Conservation (phyloP, 2,888 invertebrate genomes). For the Meliscaeva auricollis region DNA sequence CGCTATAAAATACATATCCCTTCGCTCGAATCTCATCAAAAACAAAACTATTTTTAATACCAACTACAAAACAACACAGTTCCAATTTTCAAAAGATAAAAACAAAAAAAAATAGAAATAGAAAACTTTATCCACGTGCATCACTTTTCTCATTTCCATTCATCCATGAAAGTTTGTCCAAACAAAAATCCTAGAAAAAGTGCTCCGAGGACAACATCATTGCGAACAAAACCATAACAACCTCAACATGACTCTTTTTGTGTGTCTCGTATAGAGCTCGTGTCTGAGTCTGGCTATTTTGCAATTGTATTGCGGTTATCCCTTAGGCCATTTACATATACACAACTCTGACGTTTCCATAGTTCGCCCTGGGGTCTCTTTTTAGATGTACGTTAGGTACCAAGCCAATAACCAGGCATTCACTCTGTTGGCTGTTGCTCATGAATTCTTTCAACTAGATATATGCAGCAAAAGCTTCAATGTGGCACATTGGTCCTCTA, state of each 20-base stretch:
- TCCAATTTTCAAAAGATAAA: slow-evolving; percentile 7
- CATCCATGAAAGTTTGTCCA: slow-evolving; percentile 51
- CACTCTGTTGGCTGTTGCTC: slow-evolving; percentile 17
- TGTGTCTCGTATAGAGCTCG: slow-evolving; percentile 66
- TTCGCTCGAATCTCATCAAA: slow-evolving; percentile 5
- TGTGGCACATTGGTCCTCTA: slow-evolving; percentile 6
- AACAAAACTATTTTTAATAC: slow-evolving; percentile 32
- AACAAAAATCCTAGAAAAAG: slow-evolving; percentile 29
- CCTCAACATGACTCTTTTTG: slow-evolving; percentile 64
- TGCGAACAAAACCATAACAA: slow-evolving; percentile 78
- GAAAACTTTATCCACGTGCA: slow-evolving; percentile 32
- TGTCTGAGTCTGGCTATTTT: slow-evolving; percentile 80
- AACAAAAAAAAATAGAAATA: neutral
- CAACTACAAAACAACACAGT: slow-evolving; percentile 8
- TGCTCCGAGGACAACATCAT: slow-evolving; percentile 34
- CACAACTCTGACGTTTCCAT: neutral
- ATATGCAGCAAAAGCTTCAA: neutral
- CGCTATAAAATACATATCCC: slow-evolving; percentile 12
- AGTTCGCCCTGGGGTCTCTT: slow-evolving; percentile 2
- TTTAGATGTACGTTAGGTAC: neutral
- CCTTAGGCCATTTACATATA: slow-evolving; percentile 62
- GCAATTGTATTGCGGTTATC: slow-evolving; percentile 59
- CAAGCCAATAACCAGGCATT: slow-evolving; percentile 31
- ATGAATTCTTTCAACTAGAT: slow-evolving; percentile 53
- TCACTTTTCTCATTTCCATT: slow-evolving; percentile 28